Base-by-base conservation (phyloP, 2,888 invertebrate genomes). In the Sycophila texana region DNA sequence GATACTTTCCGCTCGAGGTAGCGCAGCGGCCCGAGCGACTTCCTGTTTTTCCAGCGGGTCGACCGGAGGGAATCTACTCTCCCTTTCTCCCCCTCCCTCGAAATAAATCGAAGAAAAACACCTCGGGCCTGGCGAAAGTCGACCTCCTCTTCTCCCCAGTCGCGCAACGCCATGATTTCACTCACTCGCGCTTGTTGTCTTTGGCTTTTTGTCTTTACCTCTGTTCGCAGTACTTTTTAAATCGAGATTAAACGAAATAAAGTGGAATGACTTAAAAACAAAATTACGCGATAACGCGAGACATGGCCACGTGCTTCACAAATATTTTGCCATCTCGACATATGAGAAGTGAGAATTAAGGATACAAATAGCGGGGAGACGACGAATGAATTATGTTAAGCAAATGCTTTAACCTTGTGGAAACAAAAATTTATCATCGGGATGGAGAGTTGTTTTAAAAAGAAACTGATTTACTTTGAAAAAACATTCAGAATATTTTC, bases 101-200 rank as follows among this genome's bases (percentile, higher is more conserved):
- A 72, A 70, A 72, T 77, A 77, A 66, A 77, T 77, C 71, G 72
- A 77, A 77, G 71, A 66, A 77, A 72, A 77, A 77, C 66, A 77
- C 58, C 70, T 70, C 22, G 20, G 30, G 20, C 51, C 3, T 22
- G 47, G 55, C 51, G 53, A 58, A 58, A 65, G n/a, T 65, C 57
- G 4, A 39, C 39, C 58, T 58, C 16, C 39, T 10, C 39, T 7
- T 39, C 39, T 1, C 39, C 10, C 39, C 39, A 26, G 26, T 3
- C 26, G 26, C 26, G 39, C 10, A n/a, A 26, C 14, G 57, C 53
- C 55, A 65, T 16, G 63, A 71, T 70, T 71, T 63, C n/a, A 39
- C 68, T 61, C 22, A 16, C 18, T 53, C n/a, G n/a, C 55, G n/a
- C 65, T 63, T 16, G 18, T 53, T 72, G 30, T 12, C 53, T 72